These are phyloP conservation scores for Eumeta japonica DNA, from an alignment of 1,140 invertebrate species.

Conservation along the genomic window DNA sequence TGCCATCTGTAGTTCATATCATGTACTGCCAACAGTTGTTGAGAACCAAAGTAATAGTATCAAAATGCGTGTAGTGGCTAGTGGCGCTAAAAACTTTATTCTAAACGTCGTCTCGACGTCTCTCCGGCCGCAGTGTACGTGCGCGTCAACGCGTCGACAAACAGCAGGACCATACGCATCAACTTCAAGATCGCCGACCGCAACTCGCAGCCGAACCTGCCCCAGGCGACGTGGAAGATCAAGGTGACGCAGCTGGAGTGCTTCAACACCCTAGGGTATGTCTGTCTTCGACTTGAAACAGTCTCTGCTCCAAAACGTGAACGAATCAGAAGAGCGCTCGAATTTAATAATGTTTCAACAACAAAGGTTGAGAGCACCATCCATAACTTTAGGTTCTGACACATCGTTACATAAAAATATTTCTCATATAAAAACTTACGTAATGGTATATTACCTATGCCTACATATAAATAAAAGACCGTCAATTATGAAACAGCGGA, in stretches of 20 bases:
- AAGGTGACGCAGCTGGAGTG: conserved; percentile 65
- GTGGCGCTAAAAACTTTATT: too few relatives aligned
- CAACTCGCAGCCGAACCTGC: conserved; percentile 36
- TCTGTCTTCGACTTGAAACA: conserved; percentile 1
- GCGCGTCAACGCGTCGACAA: conserved; percentile 46
- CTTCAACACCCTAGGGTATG: conserved; percentile 49
- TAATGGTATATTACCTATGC: too few relatives aligned
- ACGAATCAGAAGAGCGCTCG: background rate
- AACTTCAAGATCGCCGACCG: conserved; percentile 51
- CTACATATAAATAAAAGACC: too few relatives aligned
- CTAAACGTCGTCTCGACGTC: too few relatives aligned
- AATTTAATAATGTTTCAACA: background rate
- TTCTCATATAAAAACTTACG: background rate
- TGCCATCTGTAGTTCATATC: too few relatives aligned
- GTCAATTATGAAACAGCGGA: too few relatives aligned
- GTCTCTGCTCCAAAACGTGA: background rate
- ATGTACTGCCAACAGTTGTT: too few relatives aligned
- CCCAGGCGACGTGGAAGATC: conserved; percentile 59
- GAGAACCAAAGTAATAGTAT: too few relatives aligned
- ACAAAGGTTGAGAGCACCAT: background rate
- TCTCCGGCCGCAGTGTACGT: conserved; percentile 35
- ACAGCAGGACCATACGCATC: conserved; percentile 39
- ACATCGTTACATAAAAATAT: background rate
- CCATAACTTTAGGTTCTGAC: background rate
- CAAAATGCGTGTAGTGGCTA: too few relatives aligned